phyloP scores from a whole-genome alignment of 1,140 invertebrate species.

The Thaumatotibia leucotreta region DNA sequence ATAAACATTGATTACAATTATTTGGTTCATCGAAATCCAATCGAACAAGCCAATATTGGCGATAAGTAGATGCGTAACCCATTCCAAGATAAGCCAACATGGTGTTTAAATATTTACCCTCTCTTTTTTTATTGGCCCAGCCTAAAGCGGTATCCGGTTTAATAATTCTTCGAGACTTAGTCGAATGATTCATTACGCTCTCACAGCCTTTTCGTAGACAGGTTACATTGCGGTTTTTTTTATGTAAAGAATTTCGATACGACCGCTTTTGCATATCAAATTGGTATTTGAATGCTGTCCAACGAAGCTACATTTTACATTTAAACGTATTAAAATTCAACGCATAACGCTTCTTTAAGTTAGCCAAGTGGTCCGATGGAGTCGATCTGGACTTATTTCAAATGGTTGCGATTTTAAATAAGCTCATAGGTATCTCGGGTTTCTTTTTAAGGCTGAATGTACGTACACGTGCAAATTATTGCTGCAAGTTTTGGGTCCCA shows the following conservation, averaged over 20 bases:
- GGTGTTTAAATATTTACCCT: conserved; percentile 13
- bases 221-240: conserved; percentile 30
- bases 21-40: no score
- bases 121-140: conserved; percentile 7
- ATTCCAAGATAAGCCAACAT: not conserved
- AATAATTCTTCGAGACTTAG: conserved; percentile 27
- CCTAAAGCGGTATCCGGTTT: conserved; percentile 10
- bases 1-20: no score
- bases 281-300: conserved; percentile 10
- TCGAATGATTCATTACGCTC: conserved; percentile 49
- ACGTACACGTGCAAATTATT: no score
- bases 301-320: not conserved
- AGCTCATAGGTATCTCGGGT: not conserved
- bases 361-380: not conserved
- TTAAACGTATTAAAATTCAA: not conserved
- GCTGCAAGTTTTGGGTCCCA: no score
- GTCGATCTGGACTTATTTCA: not conserved
- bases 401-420: not conserved
- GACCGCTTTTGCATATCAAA: conserved; percentile 16
- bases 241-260: conserved; percentile 36
- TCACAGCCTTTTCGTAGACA: conserved; percentile 21
- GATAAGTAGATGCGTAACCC: no score
- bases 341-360: not conserved
- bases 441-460: not conserved
- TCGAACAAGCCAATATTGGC: not conserved